These are phyloP conservation scores for Coleophora flavipennella DNA, from an alignment of 2,888 invertebrate genomes.

Conservation along the genomic window DNA sequence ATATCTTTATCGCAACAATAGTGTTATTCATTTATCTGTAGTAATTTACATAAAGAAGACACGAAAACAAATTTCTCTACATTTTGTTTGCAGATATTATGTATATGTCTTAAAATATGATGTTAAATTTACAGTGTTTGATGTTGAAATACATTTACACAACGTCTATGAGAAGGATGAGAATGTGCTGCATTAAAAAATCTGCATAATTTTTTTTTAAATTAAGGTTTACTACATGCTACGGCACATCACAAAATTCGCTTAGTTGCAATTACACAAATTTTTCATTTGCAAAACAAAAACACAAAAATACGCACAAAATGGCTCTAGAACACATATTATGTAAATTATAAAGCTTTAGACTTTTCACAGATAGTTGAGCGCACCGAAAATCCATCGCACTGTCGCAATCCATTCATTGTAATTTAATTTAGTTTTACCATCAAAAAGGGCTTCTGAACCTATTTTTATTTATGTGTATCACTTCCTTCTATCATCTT, in stretches of 20 bases:
- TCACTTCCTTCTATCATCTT: constrained; percentile 44
- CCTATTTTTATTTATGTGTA: constrained; percentile 35
- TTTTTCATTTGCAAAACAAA: too few species aligned
- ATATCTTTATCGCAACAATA: constrained; percentile 42
- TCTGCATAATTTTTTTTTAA: too few species aligned
- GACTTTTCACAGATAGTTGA: constrained; percentile 27
- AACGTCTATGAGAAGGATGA: too few species aligned
- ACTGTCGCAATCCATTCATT: constrained; percentile 50
- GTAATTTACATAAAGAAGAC: not conserved
- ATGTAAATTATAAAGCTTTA: constrained; percentile 39
- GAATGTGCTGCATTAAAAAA: too few species aligned
- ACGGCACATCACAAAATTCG: not conserved
- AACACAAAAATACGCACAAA: constrained; percentile 46
- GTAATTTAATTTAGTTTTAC: constrained; percentile 12
- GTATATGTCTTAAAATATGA: too few species aligned
- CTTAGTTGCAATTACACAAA: not conserved
- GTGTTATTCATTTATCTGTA: constrained; percentile 19
- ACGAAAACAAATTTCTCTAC: too few species aligned
- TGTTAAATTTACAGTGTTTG: too few species aligned
- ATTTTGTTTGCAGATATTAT: too few species aligned
- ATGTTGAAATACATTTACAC: too few species aligned
- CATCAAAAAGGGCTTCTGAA: constrained; percentile 38
- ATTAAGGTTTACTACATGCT: too few species aligned
- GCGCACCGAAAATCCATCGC: constrained; percentile 47
- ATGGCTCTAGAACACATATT: constrained; percentile 52